A percentile compares a stretch with the other conserved stretches of the same genome.
Conservation (phyloP, 2,888 invertebrate species). For the Netelia virgata region DNA sequence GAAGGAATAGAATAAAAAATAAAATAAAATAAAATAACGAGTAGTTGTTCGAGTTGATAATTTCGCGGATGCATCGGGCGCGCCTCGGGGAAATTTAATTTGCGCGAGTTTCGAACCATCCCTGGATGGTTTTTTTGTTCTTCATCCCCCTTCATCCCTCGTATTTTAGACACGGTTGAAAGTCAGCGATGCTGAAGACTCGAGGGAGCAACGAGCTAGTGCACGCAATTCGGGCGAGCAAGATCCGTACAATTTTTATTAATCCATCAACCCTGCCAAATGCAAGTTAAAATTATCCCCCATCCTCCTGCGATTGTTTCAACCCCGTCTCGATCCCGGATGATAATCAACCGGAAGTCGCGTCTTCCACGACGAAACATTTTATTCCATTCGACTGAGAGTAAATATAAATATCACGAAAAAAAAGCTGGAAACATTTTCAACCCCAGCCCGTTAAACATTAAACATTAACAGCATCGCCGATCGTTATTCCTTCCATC, state of each 20-base stretch:
- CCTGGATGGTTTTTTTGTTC: slow-evolving; percentile 23
- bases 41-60: slow-evolving; percentile 22
- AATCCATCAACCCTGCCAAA: slow-evolving; percentile 50
- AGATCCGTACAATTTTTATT: slow-evolving; percentile 12
- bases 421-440: too few species aligned
- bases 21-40: neutral
- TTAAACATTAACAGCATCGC: neutral
- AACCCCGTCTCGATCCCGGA: neutral
- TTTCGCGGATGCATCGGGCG: slow-evolving; percentile 17
- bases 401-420: too few species aligned
- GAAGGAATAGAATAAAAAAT: neutral
- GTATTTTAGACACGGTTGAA: slow-evolving; percentile 15
- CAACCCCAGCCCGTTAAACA: neutral
- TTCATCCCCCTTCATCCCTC: slow-evolving; percentile 2
- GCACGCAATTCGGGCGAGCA: slow-evolving; percentile 10
- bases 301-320: neutral
- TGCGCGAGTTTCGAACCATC: slow-evolving; percentile 42
- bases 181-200: slow-evolving; percentile 42
- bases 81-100: slow-evolving; percentile 60
- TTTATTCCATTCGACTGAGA: too few species aligned
- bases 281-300: neutral
- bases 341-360: neutral
- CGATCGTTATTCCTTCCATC: neutral
- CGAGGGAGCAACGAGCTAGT: slow-evolving; percentile 9
- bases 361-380: neutral